Evolutionary conservation across 1,140 invertebrate genomes (phyloP).

Genomic region (Papilio polytes): DNA sequence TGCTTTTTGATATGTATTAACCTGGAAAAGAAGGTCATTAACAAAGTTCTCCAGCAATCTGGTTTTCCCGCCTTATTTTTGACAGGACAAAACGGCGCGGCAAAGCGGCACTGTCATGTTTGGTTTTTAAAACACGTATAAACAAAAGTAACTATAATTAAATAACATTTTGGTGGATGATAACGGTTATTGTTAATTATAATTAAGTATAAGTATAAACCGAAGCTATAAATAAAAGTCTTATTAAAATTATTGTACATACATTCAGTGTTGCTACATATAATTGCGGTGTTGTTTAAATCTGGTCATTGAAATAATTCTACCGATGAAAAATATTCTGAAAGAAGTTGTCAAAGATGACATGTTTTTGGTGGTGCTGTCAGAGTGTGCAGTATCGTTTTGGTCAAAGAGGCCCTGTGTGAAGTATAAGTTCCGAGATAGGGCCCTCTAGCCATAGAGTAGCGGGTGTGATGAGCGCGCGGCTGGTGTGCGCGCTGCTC

Average conservation of each 20-base stretch:
- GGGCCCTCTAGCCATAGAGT: neutral
- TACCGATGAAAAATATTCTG: constrained; percentile 27
- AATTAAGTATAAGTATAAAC: neutral
- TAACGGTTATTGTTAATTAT: neutral
- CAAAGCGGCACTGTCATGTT: neutral
- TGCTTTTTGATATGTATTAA: no score
- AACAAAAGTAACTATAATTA: neutral
- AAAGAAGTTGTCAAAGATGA: constrained; percentile 32
- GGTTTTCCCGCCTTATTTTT: no score
- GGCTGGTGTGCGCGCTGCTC: constrained; percentile 1
- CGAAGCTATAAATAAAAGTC: neutral
- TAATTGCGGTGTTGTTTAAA: neutral
- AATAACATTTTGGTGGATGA: neutral
- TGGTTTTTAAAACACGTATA: neutral
- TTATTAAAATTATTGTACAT: neutral
- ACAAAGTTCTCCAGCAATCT: no score
- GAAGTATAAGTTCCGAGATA: neutral
- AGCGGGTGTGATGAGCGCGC: neutral
- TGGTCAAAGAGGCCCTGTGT: neutral
- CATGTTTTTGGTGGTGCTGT: constrained; percentile 10
- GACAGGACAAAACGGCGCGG: neutral
- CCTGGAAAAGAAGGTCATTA: no score
- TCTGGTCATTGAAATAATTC: constrained; percentile 22
- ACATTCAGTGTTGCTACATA: neutral
- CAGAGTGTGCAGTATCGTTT: neutral